phyloP scores from a whole-genome alignment of 2,888 invertebrate genomes.

The Tiphia femorata region DNA sequence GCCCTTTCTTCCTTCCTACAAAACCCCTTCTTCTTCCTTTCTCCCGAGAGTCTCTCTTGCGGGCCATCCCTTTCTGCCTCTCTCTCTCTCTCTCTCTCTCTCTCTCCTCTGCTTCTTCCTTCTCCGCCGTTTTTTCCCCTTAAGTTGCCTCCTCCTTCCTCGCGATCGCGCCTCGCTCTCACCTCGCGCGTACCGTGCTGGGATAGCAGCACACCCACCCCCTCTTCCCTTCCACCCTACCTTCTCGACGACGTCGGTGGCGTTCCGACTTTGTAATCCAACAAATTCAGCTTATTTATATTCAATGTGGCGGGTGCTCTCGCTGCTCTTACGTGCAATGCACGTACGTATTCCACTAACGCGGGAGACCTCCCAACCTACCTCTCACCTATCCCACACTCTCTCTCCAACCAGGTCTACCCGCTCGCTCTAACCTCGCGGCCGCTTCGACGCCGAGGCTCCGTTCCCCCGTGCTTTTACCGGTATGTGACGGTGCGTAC shows the following conservation, averaged over 20 bases:
- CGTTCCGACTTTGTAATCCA: conserved; percentile 49
- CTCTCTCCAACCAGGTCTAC: conserved; percentile 8
- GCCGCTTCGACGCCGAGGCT: neutral
- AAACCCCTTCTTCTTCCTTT: neutral
- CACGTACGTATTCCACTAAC: conserved; percentile 52
- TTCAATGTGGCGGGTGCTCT: conserved; percentile 47
- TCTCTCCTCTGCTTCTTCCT: neutral
- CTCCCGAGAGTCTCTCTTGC: neutral
- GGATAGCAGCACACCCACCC: neutral
- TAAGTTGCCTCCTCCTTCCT: neutral
- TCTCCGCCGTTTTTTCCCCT: neutral
- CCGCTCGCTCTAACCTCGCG: neutral
- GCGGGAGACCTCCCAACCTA: conserved; percentile 27
- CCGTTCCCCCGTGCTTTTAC: conserved; percentile 25
- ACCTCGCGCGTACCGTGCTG: neutral
- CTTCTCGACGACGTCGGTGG: conserved; percentile 9
- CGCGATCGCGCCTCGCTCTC: neutral
- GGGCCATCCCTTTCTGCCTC: neutral
- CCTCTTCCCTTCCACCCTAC: neutral
- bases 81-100: neutral
- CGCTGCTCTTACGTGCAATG: conserved; percentile 44
- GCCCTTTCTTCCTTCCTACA: conserved; percentile 21
- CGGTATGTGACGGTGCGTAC: conserved; percentile 34
- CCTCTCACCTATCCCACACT: neutral
- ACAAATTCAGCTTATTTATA: conserved; percentile 54